Evolutionary conservation across 1,140 invertebrate species (phyloP), one percentile per base, ranked within the genome.

Genomic region (Polypedilum vanderplanki): DNA sequence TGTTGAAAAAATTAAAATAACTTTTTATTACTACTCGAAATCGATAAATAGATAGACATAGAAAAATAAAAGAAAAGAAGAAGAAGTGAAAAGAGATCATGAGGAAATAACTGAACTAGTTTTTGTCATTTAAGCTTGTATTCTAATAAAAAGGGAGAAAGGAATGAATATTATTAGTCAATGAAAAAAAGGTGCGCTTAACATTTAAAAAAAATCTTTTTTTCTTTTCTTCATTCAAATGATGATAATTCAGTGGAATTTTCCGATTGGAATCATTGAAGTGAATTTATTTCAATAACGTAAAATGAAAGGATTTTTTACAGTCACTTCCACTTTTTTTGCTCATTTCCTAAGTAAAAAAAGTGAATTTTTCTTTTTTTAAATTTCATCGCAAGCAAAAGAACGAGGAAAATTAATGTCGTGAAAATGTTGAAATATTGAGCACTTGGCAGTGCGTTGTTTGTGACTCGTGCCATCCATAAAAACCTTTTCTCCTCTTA

Each of bases 401-500:
- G 41, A 46, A 46, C 15, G 41, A 46, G 17, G 65, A 70, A 70
- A 70, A 70, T 70, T 70, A 70, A 70, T 70, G 18, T 20, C 65
- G n/a, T 70, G 65, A 70, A 70, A 70, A 70, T 70, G 65, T 70
- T 70, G 20, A 70, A 70, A 70, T 70, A 70, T 70, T 70, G 65
- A 70, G 65, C 65, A 70, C 20, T 70, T 70, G 17, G 17, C 65
- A 18, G 15, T 70, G 17, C 65, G 18, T 70, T 70, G 17, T 22
- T 57, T 57, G 10, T 17, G 46, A 57, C 46, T 70, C 65, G 65
- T 70, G 18, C 18, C 17, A 18, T 70, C 65, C 65, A 70, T 70
- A 70, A 70, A 70, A 22, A 70, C 9, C 17, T 22, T 70, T 18
- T 20, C n/a, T 57, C 10, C 46, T 57, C 4, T 57, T 57, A 1